Conservation (phyloP, 2,113 vertebrate genomes). For the Gorilla gorilla region DNA sequence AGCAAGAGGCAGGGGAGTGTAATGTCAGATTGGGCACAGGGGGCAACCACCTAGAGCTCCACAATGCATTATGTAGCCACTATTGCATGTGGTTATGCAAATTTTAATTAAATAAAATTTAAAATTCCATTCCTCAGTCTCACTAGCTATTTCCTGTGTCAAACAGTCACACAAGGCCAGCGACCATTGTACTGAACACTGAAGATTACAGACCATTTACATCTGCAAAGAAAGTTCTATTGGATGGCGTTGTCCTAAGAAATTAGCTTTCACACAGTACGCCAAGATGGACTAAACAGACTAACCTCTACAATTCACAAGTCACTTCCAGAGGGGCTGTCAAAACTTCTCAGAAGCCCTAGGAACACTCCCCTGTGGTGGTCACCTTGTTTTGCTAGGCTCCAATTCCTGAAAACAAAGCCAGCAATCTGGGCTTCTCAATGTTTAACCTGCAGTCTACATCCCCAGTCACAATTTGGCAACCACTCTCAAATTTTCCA, state of each 20-base stretch:
- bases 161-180: neutral
- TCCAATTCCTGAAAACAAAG: constrained; percentile 21
- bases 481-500: neutral
- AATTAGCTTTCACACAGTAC: neutral
- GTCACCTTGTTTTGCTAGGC: neutral
- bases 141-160: neutral
- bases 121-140: neutral
- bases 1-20: neutral
- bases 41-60: neutral
- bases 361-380: neutral
- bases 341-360: neutral
- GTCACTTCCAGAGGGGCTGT: neutral
- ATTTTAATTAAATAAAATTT: neutral
- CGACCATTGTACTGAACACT: neutral
- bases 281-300: neutral
- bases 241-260: neutral
- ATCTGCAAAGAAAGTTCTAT: neutral
- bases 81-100: neutral
- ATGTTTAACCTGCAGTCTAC: neutral
- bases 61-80: neutral
- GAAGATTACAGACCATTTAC: neutral
- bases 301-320: neutral
- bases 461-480: neutral
- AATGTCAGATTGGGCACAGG: neutral
- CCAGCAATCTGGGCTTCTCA: neutral